Evolutionary conservation across 1,140 invertebrate species (phyloP), one percentile per base, ranked within the genome.

Genomic region (Pachyrhynchus sulphureomaculatus): DNA sequence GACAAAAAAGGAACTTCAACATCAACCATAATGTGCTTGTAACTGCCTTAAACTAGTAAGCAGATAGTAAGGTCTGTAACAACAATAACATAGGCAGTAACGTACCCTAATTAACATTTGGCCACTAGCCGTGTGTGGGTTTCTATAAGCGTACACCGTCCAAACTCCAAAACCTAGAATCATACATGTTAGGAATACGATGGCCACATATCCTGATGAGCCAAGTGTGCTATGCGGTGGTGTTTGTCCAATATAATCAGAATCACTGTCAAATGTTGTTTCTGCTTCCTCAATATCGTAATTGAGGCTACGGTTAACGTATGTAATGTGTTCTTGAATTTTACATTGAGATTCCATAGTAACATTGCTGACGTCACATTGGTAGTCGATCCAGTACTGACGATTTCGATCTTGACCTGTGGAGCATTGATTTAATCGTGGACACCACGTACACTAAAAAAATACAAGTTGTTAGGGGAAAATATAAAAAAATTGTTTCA

Each of bases 101-200:
- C 81, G 84, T 79, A 98, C 95, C 84, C 93, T 92, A 68, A 99
- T 98, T 34, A 99, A 84, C 70, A 98, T 86, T 78, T 98, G 95
- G 59, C 97, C 97, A 61, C 95, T 96, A 18, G 89, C 82, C 10
- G 93, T 91, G 72, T 97, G 95, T 6, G 96, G 97, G 78, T 96
- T 93, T 65, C 89, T 87, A 78, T 98, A 99, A 13, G 96, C 97
- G 75, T 99, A 99, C 12, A 89, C 79, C 4, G 89, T 77, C 94
- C 95, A 98, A 12, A 84, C 81, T 18, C 79, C 83, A 6, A 87
- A 65, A 37, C 80, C 81, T 20, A 80, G 76, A 1, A 90, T 66
- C 1, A 90, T 69, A 1, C 81, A 77, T 32, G 88, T 64, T 9
- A 83, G 69, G 13, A 89, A 77, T 17, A 92, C 74, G 2, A 88